Conservation (phyloP, 2,888 invertebrate genomes). For the Polylopha cassiicola region DNA sequence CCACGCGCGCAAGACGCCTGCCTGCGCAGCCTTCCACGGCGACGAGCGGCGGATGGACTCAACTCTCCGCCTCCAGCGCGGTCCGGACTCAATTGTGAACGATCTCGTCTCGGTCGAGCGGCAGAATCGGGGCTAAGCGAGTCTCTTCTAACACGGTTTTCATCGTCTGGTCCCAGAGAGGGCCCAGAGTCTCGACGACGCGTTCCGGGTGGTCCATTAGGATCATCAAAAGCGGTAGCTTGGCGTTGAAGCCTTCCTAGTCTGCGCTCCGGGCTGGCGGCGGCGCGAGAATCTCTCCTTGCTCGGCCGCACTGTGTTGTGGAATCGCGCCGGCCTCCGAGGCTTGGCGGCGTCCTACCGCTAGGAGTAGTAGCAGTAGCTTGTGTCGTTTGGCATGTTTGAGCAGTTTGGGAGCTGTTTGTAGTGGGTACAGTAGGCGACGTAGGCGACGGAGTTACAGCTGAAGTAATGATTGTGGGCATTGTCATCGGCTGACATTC, state of each 20-base stretch:
- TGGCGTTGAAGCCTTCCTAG: constrained; percentile 87
- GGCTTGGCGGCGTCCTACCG: constrained; percentile 62
- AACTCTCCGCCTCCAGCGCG: constrained; percentile 87
- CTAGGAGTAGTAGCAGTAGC: constrained; percentile 49
- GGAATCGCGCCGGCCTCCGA: constrained; percentile 84
- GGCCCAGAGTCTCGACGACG: constrained; percentile 88
- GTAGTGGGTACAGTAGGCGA: constrained; percentile 79
- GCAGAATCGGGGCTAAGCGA: constrained; percentile 95
- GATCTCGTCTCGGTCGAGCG: constrained; percentile 84
- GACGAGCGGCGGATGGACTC: constrained; percentile 84
- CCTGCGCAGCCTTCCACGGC: constrained; percentile 82
- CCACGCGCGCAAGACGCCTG: constrained; percentile 87
- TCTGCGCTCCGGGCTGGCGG: constrained; percentile 82
- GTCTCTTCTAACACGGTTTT: constrained; percentile 87
- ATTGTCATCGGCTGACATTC: constrained; percentile 78
- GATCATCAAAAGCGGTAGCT: constrained; percentile 93
- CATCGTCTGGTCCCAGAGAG: constrained; percentile 89
- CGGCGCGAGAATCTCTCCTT: constrained; percentile 80
- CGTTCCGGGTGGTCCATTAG: constrained; percentile 82
- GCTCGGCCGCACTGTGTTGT: constrained; percentile 88
- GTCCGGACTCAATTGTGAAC: constrained; percentile 88
- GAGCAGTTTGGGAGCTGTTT: constrained; percentile 44
- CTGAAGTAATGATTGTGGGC: constrained; percentile 89
- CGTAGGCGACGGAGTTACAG: constrained; percentile 88
- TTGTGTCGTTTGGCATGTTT: constrained; percentile 43